Conservation (phyloP, 2,113 vertebrate species). For the Oplegnathus fasciatus region DNA sequence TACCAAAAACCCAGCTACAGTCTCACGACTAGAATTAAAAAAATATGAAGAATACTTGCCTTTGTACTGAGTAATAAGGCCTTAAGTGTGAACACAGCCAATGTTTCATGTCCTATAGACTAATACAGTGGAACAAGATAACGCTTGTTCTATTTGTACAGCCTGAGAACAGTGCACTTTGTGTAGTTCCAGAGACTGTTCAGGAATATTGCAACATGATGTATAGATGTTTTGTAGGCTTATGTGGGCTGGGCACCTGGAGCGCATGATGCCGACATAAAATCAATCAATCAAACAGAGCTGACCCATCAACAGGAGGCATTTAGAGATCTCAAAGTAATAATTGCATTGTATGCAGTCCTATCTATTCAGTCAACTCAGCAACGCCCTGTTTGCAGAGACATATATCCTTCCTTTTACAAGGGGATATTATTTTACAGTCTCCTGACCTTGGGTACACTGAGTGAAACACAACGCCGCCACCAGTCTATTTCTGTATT, state of each 20-base stretch:
- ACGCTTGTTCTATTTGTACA: conserved; percentile 40
- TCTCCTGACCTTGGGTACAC: conserved; percentile 85
- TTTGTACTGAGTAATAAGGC: background rate
- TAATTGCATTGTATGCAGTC: conserved; percentile 44
- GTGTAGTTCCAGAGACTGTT: conserved; percentile 2
- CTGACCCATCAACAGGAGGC: conserved; percentile 10
- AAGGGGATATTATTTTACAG: conserved; percentile 79
- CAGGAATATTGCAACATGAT: conserved; percentile 16
- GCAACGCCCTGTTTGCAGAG: conserved; percentile 75
- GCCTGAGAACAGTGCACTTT: background rate
- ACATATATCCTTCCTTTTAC: conserved; percentile 75
- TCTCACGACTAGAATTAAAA: background rate
- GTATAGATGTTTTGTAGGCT: conserved; percentile 3
- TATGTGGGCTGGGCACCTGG: background rate
- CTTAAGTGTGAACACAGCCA: background rate
- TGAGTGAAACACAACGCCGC: conserved; percentile 83
- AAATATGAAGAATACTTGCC: background rate
- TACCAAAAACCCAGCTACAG: background rate
- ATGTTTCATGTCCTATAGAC: conserved; percentile 9
- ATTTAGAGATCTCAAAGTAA: conserved; percentile 33
- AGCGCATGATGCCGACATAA: background rate
- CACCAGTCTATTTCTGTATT: conserved; percentile 82
- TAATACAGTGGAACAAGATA: conserved; percentile 47
- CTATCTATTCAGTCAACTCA: conserved; percentile 62
- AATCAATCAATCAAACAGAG: conserved; percentile 35